These are phyloP conservation scores for Caerostris extrusa DNA, from an alignment of 1,140 invertebrate species.

Conservation along the genomic window DNA sequence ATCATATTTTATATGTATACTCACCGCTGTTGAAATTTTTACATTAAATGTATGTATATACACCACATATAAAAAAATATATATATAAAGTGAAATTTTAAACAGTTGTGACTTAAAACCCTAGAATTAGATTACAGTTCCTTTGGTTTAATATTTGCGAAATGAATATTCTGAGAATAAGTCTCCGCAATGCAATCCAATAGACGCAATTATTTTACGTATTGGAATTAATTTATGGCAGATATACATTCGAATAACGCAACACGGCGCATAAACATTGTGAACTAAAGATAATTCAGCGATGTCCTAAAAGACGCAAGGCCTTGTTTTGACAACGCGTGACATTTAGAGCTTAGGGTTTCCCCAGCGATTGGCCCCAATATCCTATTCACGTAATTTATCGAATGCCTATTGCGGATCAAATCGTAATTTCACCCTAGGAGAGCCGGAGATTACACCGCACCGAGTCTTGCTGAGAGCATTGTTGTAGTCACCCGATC, in stretches of 20 bases:
- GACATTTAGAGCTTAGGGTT: not conserved
- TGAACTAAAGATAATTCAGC: not conserved
- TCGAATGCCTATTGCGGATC: slow-evolving; percentile 12
- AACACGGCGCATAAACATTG: not conserved
- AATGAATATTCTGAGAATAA: too few relatives aligned
- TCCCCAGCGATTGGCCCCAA: not conserved
- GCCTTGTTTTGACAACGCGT: slow-evolving; percentile 2
- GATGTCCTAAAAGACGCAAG: not conserved
- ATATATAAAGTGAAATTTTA: too few relatives aligned
- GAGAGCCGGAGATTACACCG: not conserved
- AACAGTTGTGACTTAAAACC: too few relatives aligned
- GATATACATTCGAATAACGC: not conserved
- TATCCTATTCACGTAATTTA: slow-evolving; percentile 12
- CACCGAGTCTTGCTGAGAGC: not conserved
- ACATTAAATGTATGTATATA: too few relatives aligned
- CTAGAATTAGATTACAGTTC: too few relatives aligned
- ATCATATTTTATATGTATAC: too few relatives aligned
- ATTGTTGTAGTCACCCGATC: not conserved
- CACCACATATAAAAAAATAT: too few relatives aligned
- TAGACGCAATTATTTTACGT: not conserved
- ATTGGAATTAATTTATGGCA: not conserved
- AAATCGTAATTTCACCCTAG: slow-evolving; percentile 14
- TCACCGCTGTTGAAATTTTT: too few relatives aligned
- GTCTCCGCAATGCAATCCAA: too few relatives aligned
- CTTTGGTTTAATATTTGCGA: too few relatives aligned